Percentiles rank a stretch among this genome's conserved stretches.
These are phyloP conservation scores for Andrena fulva DNA, from an alignment of 2,888 invertebrate species.

Conservation along the genomic window DNA sequence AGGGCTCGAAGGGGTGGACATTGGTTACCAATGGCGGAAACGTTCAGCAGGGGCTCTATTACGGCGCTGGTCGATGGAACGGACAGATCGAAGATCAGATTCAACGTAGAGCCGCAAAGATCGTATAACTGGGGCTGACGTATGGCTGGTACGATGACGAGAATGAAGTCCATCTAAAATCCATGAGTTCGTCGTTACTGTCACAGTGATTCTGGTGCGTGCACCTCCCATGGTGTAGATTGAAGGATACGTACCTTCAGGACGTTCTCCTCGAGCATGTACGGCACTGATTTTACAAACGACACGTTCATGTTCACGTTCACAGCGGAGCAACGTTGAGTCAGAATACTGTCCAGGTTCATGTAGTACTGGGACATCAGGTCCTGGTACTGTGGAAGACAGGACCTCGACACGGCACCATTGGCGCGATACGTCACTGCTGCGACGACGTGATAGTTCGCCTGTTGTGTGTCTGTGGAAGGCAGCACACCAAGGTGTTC, in stretches of 20 bases:
- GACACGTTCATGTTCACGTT: constrained; percentile 98
- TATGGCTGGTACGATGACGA: constrained; percentile 94
- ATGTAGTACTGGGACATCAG: constrained; percentile 92
- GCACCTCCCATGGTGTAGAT: neutral
- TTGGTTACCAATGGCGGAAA: constrained; percentile 95
- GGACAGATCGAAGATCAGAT: constrained; percentile 96
- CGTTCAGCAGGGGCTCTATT: constrained; percentile 94
- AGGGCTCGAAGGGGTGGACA: constrained; percentile 96
- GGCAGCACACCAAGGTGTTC: neutral
- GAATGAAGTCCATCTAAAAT: constrained; percentile 91
- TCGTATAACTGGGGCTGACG: constrained; percentile 97
- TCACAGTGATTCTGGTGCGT: neutral
- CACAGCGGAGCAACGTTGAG: constrained; percentile 96
- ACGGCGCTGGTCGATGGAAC: constrained; percentile 96
- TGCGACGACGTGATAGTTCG: constrained; percentile 96
- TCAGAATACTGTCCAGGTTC: constrained; percentile 92
- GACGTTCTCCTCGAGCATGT: constrained; percentile 93
- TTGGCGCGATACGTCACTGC: constrained; percentile 95
- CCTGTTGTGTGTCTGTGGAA: constrained; percentile 93
- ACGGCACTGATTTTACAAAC: constrained; percentile 93
- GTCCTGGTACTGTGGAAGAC: constrained; percentile 94
- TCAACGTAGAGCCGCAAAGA: constrained; percentile 96
- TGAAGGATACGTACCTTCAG: constrained; percentile 86
- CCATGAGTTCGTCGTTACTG: neutral
- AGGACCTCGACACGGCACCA: constrained; percentile 94